Evolutionary conservation across 2,113 vertebrate genomes (phyloP).

Genomic region (Saguinus midas): DNA sequence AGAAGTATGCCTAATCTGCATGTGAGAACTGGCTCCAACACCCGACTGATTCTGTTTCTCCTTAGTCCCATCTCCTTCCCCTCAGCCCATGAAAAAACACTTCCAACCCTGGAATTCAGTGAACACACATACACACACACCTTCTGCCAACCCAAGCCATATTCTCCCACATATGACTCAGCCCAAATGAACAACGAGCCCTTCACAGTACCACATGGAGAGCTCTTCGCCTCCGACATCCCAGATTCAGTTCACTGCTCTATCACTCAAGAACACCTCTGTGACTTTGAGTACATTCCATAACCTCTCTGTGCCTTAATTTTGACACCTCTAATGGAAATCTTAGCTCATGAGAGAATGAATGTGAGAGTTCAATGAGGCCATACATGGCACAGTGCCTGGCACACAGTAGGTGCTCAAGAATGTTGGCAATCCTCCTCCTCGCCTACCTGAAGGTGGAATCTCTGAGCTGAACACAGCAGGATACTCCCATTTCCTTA

Average conservation of each 20-base stretch:
- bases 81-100: not conserved
- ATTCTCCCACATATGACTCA: not conserved
- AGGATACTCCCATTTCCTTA: not conserved
- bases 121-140: not conserved
- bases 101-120: not conserved
- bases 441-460: not conserved
- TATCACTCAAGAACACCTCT: not conserved
- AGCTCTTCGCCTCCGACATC: rapidly evolving
- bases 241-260: not conserved
- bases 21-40: not conserved
- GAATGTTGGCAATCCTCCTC: not conserved
- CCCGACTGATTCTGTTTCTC: not conserved
- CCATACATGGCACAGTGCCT: rapidly evolving
- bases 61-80: no score
- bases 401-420: not conserved
- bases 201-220: not conserved
- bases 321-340: not conserved
- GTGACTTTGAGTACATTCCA: no score
- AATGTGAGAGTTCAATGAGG: not conserved
- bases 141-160: not conserved
- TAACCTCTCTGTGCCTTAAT: not conserved
- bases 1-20: not conserved
- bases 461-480: not conserved
- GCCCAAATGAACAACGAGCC: not conserved
- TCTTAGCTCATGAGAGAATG: not conserved